phyloP scores from a whole-genome alignment of 2,888 invertebrate genomes.

The Habrosyne pyritoides region DNA sequence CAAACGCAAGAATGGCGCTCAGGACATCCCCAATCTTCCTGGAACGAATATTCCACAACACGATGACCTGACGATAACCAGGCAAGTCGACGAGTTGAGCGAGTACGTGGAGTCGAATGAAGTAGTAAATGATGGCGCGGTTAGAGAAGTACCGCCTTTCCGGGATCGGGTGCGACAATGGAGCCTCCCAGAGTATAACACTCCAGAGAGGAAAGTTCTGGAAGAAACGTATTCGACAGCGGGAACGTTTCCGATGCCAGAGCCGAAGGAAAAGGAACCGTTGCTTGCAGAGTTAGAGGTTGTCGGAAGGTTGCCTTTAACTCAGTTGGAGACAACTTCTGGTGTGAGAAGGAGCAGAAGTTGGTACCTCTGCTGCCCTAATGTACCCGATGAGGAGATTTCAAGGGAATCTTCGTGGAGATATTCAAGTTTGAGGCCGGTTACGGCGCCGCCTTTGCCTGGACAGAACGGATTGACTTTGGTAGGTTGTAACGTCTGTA shows the following conservation, averaged over 20 bases:
- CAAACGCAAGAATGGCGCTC: conserved; percentile 60
- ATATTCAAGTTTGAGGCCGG: conserved; percentile 71
- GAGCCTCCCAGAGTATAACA: conserved; percentile 62
- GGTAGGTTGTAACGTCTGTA: too few species aligned
- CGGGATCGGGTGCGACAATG: conserved; percentile 57
- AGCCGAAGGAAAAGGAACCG: conserved; percentile 74
- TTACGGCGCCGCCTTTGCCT: conserved; percentile 66
- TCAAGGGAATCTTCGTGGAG: conserved; percentile 73
- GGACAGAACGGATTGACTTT: conserved; percentile 52
- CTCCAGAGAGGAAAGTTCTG: conserved; percentile 54
- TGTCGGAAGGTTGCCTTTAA: conserved; percentile 67
- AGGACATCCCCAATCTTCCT: conserved; percentile 14
- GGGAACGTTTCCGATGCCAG: conserved; percentile 78
- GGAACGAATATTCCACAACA: not conserved
- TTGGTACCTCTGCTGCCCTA: conserved; percentile 84
- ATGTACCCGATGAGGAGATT: conserved; percentile 70
- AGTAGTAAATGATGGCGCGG: conserved; percentile 63
- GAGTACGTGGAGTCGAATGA: conserved; percentile 68
- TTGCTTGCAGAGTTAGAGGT: conserved; percentile 70
- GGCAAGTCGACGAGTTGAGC: conserved; percentile 64
- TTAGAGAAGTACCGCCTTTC: conserved; percentile 64
- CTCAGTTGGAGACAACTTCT: conserved; percentile 58
- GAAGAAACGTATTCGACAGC: conserved; percentile 78
- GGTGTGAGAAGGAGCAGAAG: conserved; percentile 82
- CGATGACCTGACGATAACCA: conserved; percentile 2